Evolutionary conservation across 1,140 invertebrate species (phyloP).

Genomic region (Trachymyrmex cornetzi): DNA sequence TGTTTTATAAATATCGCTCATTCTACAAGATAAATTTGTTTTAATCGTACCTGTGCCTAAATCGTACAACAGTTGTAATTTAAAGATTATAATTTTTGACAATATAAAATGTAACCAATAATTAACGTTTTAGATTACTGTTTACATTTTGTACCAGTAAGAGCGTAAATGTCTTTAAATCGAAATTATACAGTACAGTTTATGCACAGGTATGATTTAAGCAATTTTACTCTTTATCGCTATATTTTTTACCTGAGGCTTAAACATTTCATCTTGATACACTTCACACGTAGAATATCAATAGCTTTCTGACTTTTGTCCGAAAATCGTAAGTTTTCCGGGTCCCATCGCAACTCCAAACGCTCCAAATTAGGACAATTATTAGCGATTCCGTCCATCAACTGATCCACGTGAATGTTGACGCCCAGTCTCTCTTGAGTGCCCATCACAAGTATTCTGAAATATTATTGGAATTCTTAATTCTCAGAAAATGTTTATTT

Average conservation of each 20-base stretch:
- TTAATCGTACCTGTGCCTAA: no score
- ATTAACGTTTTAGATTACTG: no score
- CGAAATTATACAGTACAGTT: no score
- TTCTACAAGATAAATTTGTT: not conserved
- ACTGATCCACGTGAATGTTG: constrained; percentile 98
- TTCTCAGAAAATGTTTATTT: not conserved
- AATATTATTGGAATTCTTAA: not conserved
- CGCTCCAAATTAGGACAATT: constrained; percentile 96
- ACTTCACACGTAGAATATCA: constrained; percentile 95
- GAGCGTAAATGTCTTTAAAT: no score
- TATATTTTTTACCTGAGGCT: constrained; percentile 90
- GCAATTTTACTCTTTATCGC: not conserved
- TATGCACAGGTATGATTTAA: no score
- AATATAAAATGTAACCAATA: no score
- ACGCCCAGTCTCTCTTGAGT: constrained; percentile 98
- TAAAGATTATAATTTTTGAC: no score
- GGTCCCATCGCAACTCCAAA: constrained; percentile 98
- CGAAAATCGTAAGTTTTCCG: constrained; percentile 98
- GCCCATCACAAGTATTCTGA: constrained; percentile 98
- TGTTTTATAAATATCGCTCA: not conserved
- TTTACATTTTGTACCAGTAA: no score
- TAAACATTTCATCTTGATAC: constrained; percentile 94
- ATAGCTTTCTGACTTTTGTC: constrained; percentile 99
- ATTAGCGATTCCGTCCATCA: constrained; percentile 99
- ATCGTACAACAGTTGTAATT: no score